Base-by-base conservation (phyloP, 2,113 vertebrate species). In the Prolemur simus region DNA sequence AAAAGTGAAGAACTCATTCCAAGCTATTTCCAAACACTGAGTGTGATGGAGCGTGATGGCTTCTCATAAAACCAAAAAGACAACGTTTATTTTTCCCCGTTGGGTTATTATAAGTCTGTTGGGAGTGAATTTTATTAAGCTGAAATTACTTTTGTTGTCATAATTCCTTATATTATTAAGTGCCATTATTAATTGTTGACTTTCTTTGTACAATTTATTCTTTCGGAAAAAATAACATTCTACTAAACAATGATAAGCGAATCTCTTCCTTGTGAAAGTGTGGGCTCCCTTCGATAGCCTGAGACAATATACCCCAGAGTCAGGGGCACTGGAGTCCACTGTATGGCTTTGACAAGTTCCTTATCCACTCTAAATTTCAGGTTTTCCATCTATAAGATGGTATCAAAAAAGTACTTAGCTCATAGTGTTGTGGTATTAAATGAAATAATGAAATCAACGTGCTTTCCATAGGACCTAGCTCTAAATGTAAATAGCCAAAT, bases 111-210 rank as follows among this genome's bases (percentile, higher is more conserved):
- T n/a, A 93, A 60, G 52, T 85, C 66, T 90, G 32, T 45, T 87
- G 60, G n/a, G 77, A 95, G 49, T 77, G 63, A 94, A 78, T 73
- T 95, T 91, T 89, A 95, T 95, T 89, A 69, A 95, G 87, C 71
- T 68, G 20, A 91, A 96, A 86, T 93, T 29, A 93, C 81, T 96
- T 97, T 85, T 64, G 37, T 87, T 96, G 47, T 88, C 60, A 77
- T 95, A 88, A 92, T 92, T 68, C 27, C 60, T 88, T 88, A 83
- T 95, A 29, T 93, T 95, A 76, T 87, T 96, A 85, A 68, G 14
- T 80, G 29, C 14, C 39, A 83, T 85, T 87, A 66, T 91, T 87
- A 78, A 78, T 86, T 76, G 73, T 96, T 96, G 68, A 29, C 49
- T 92, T 74, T 86, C 17, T 96, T 69, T 60, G 45, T 78, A 27